Conservation (phyloP, 2,888 invertebrate genomes). For the Piscicola geometra region DNA sequence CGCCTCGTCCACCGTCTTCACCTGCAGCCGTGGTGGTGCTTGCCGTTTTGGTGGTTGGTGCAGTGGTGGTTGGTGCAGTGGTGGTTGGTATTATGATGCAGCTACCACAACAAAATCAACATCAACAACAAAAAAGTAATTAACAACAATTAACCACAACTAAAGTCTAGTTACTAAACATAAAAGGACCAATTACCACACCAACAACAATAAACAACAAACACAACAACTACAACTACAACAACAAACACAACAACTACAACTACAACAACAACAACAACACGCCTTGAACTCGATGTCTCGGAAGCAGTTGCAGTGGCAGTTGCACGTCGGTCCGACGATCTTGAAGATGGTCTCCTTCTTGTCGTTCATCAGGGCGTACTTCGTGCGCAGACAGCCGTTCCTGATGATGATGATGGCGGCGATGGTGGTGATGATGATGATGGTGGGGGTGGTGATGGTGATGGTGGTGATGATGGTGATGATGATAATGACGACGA, state of each 20-base stretch:
- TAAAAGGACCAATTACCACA: neutral
- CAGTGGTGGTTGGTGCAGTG: too few species aligned
- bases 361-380: slow-evolving; percentile 35
- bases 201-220: slow-evolving; percentile 7
- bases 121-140: too few species aligned
- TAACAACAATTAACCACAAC: neutral
- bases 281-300: slow-evolving; percentile 51
- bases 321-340: slow-evolving; percentile 51
- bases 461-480: neutral
- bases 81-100: too few species aligned
- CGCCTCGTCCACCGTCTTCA: slow-evolving; percentile 34
- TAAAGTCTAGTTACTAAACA: neutral
- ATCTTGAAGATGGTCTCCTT: slow-evolving; percentile 41
- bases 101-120: too few species aligned
- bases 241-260: neutral
- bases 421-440: neutral
- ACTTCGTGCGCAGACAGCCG: slow-evolving; percentile 39
- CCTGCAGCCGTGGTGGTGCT: neutral
- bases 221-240: neutral
- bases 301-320: slow-evolving; percentile 50
- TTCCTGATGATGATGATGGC: slow-evolving; percentile 27
- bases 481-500: neutral
- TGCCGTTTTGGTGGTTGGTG: too few species aligned
- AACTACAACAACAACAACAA: neutral
- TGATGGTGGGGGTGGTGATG: neutral